Base-by-base conservation (phyloP, 1,140 invertebrate species). In the Oedothorax gibbosus region DNA sequence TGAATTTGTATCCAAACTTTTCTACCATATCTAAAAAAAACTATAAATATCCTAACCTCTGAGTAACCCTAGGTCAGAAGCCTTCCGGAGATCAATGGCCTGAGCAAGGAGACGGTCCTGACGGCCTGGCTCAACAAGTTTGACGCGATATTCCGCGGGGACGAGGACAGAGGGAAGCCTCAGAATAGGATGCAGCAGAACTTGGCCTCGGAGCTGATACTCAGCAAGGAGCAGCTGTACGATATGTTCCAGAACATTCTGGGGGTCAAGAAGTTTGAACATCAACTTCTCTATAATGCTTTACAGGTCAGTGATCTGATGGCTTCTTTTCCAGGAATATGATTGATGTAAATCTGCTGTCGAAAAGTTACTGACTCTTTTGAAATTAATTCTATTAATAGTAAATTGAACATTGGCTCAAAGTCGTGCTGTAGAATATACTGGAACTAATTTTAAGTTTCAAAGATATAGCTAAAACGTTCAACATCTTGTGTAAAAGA, bases 161-260 rank as follows among this genome's bases (percentile, higher is more conserved):
- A 97, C 88, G 96, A 97, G 87, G 96, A 97, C 88, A 86, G 87
- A 54, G 68, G 87, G 86, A 92, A 96, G 89, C 95, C 96, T 57
- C 94, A 94, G 60, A 92, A 95, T 87, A 93, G 95, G 89, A 73
- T 96, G 91, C 86, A 87, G 75, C 95, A 96, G 91, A 95, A 95
- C 76, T 91, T 97, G 65, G 96, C 97, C 89, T 96, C 95, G 57
- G 97, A 99, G 90, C 92, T 96, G 87, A 97, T 98, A 88, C 92
- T 98, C 83, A 96, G 95, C 80, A 99, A 99, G 91, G 97, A 99
- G 89, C 97, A 99, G 91, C 93, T 99, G 0, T 99, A 99, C 91
- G 98, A 99, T 91, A 99, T 99, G 96, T 99, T 99, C 91, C 99
- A 99, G 90, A 98, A 99, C 91, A 99, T 99, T 87, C 91, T 99